Evolutionary conservation across 1,140 invertebrate genomes (phyloP).

Genomic region (Leptoteleia sp.): DNA sequence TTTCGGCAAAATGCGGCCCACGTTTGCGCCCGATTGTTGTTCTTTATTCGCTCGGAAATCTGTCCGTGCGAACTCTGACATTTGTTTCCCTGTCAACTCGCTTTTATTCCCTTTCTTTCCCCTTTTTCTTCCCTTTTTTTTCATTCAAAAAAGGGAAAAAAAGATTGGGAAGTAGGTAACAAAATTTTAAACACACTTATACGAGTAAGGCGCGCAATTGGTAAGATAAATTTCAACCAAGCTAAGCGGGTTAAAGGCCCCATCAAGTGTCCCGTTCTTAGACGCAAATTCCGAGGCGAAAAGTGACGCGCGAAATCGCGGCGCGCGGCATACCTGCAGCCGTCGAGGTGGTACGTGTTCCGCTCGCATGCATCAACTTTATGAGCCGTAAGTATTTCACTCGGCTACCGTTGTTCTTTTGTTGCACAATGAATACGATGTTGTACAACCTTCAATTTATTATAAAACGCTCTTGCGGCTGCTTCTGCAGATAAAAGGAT

Average conservation of each 20-base stretch:
- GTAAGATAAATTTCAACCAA: too few species aligned
- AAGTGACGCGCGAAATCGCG: conserved; percentile 27
- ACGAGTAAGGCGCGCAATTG: too few species aligned
- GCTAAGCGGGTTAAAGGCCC: conserved; percentile 1
- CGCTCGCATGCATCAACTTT: conserved; percentile 51
- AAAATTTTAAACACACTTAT: too few species aligned
- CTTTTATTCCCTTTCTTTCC: too few species aligned
- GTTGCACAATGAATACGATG: conserved; percentile 37
- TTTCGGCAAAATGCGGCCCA: conserved; percentile 36
- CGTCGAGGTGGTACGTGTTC: conserved; percentile 29
- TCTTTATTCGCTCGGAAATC: conserved; percentile 33
- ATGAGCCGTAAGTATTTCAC: conserved; percentile 54
- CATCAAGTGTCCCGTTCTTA: background rate
- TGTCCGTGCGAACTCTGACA: conserved; percentile 17
- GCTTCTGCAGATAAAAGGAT: conserved; percentile 47
- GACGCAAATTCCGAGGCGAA: conserved; percentile 24
- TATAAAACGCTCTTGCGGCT: conserved; percentile 49
- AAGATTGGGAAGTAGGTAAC: too few species aligned
- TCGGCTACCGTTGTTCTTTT: conserved; percentile 50
- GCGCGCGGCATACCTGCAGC: conserved; percentile 2
- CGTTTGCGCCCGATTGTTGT: conserved; percentile 38
- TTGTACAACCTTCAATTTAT: conserved; percentile 52
- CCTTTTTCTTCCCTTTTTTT: background rate
- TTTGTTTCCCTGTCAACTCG: conserved; percentile 3
- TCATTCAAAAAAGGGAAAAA: background rate